Conservation (phyloP, 2,888 invertebrate genomes). For the Amblyjoppa fuscipennis region DNA sequence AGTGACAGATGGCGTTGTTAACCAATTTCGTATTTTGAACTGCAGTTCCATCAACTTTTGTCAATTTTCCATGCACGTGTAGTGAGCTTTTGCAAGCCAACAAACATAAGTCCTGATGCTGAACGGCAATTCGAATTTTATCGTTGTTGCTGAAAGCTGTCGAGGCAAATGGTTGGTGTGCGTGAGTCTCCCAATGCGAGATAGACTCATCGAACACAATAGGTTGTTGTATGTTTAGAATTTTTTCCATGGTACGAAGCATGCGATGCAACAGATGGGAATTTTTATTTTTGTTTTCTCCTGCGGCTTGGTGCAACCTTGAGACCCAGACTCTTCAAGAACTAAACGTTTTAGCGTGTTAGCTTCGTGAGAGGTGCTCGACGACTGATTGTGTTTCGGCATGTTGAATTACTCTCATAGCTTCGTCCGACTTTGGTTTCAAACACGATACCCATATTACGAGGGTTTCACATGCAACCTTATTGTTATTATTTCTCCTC, state of each 20-base stretch:
- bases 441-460: slow-evolving; percentile 36
- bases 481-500: slow-evolving; percentile 70
- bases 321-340: no score
- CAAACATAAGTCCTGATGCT: slow-evolving; percentile 20
- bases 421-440: background rate
- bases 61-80: slow-evolving; percentile 23
- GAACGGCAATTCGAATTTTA: background rate
- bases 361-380: no score
- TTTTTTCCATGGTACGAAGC: no score
- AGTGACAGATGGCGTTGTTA: slow-evolving; percentile 69
- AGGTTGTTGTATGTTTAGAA: no score
- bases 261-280: no score
- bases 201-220: no score
- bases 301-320: no score
- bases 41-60: slow-evolving; percentile 14
- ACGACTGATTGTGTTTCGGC: slow-evolving; percentile 44
- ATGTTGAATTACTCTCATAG: slow-evolving; percentile 32
- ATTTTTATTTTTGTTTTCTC: no score
- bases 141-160: no score
- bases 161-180: no score
- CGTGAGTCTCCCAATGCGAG: no score
- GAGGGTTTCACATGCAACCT: slow-evolving; percentile 70
- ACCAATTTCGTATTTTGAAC: slow-evolving; percentile 19
- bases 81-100: slow-evolving; percentile 19
- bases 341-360: no score